These are phyloP conservation scores for Coranthus polyacanthus DNA, from an alignment of 2,797 vertebrate genomes.

Conservation along the genomic window DNA sequence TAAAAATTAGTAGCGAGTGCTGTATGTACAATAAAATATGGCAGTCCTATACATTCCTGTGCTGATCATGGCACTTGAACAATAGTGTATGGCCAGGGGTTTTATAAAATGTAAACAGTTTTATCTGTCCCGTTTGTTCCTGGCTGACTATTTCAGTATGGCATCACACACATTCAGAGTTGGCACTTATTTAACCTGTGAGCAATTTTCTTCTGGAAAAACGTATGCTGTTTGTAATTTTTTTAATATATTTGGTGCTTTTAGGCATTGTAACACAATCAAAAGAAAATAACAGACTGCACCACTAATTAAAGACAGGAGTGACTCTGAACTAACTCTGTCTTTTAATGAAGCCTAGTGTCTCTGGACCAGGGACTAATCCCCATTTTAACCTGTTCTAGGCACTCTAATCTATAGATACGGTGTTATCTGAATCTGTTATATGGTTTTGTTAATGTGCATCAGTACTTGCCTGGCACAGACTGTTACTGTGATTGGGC, in stretches of 20 bases:
- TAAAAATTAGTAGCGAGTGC: slow-evolving; percentile 14
- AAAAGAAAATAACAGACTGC: slow-evolving; percentile 13
- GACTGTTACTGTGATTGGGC: slow-evolving; percentile 64
- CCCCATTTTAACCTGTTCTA: slow-evolving; percentile 29
- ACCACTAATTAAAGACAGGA: slow-evolving; percentile 5
- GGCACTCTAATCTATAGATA: slow-evolving; percentile 43
- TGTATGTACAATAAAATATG: slow-evolving; percentile 46
- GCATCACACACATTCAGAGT: slow-evolving; percentile 68
- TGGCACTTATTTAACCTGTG: slow-evolving; percentile 72
- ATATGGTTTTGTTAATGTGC: slow-evolving; percentile 43
- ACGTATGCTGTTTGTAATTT: slow-evolving; percentile 21
- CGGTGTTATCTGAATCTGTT: slow-evolving; percentile 47
- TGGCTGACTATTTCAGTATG: slow-evolving; percentile 42
- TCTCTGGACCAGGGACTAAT: slow-evolving; percentile 9
- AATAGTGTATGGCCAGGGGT: slow-evolving; percentile 45
- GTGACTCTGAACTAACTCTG: slow-evolving; percentile 1
- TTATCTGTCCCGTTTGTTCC: slow-evolving; percentile 37
- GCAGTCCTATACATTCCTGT: slow-evolving; percentile 63
- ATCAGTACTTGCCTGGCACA: slow-evolving; percentile 59
- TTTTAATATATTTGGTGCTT: slow-evolving; percentile 39
- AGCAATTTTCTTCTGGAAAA: slow-evolving; percentile 28
- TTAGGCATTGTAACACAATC: slow-evolving; percentile 50
- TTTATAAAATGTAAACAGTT: slow-evolving; percentile 77
- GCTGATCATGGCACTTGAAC: slow-evolving; percentile 71
- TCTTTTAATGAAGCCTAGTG: slow-evolving; percentile 28